Base-by-base conservation (phyloP, 2,888 invertebrate genomes). In the Hirtodrosophila alboralis region DNA sequence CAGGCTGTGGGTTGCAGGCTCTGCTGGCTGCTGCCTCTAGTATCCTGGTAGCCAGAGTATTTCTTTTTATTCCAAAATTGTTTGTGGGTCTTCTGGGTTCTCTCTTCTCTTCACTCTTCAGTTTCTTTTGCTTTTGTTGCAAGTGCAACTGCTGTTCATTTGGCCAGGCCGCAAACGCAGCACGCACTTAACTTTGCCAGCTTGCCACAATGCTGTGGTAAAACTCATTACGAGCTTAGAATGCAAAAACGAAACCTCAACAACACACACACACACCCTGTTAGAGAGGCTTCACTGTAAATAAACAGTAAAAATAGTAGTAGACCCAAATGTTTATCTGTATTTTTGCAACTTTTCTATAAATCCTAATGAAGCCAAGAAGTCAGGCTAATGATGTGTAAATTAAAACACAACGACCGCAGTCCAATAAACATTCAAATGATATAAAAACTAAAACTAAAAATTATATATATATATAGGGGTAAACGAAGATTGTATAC, bases 181-280 rank as follows among this genome's bases (percentile, higher is more conserved):
- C 80, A 84, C 84, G 84, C 86, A 86, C 86, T 86, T 84, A 86
- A 81, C 84, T 86, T 80, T 76, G 56, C 75, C 84, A 72, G 80
- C 68, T n/a, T 67, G 58, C 86, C 87, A 69, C 76, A 85, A 83
- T 71, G 62, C 77, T 85, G 87, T 59, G 84, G 84, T 68, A 38
- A 85, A 86, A 86, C 86, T 84, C 84, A 86, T 84, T 84, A 87
- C 75, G 78, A 78, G 80, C 81, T 84, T 84, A 86, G 86, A 80
- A 84, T 70, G 81, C 77, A 84, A 74, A 84, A 85, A 76, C 68
- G 53, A 67, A 71, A 74, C 69, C 81, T 53, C 61, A 80, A 4
- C 8, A 5, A 31, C 26, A 38, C 51, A 37, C 48, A 45, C 53
- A 48, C 47, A 34, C 34, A 27, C 26, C 43, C 45, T 53, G 18